Percentiles rank a stretch among this genome's conserved stretches.
These are phyloP conservation scores for Sebastes matsubarae DNA, from an alignment of 2,797 vertebrate genomes.

Conservation along the genomic window DNA sequence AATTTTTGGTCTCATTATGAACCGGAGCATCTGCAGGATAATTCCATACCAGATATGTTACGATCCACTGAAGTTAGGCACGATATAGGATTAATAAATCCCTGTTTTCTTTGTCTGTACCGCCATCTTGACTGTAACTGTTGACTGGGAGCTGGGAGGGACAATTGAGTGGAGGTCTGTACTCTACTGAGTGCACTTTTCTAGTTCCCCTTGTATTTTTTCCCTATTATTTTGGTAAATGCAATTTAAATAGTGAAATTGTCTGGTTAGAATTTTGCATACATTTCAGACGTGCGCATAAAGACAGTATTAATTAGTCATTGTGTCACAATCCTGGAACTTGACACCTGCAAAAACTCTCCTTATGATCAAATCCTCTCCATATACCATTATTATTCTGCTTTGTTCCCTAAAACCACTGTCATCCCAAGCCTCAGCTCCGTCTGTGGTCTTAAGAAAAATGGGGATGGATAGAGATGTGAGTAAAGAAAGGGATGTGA, in stretches of 20 bases:
- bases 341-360: not conserved
- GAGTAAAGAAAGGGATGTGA: conserved; percentile 35
- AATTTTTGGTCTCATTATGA: no score
- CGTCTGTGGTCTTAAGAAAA: conserved; percentile 15
- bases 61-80: no score
- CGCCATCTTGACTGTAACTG: not conserved
- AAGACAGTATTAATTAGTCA: not conserved
- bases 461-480: conserved; percentile 43
- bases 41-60: no score
- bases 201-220: not conserved
- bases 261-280: not conserved
- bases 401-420: not conserved
- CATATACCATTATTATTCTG: not conserved
- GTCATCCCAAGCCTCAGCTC: not conserved
- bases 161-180: not conserved
- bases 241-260: not conserved
- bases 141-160: not conserved
- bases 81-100: no score
- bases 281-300: not conserved
- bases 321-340: not conserved
- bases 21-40: no score
- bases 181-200: no score
- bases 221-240: not conserved
- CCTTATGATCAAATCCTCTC: not conserved
- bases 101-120: not conserved